A percentile compares a stretch with the other conserved stretches of the same genome.
These are phyloP conservation scores for Mesocentrotus franciscanus DNA, from an alignment of 53 echinoderm and acorn worm genomes.

Conservation along the genomic window DNA sequence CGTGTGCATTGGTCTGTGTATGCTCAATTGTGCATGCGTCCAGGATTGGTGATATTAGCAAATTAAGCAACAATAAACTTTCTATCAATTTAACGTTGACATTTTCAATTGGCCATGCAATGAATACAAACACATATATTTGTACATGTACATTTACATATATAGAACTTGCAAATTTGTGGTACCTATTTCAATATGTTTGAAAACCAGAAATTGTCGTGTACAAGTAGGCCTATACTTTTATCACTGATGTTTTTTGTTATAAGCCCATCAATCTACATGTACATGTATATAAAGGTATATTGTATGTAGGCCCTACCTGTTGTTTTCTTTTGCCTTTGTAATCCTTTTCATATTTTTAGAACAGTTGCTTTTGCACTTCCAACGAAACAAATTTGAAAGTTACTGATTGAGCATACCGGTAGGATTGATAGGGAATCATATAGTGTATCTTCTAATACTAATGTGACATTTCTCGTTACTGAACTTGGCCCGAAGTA, in stretches of 20 bases:
- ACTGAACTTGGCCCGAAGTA: neutral
- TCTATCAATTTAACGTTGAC: conserved; percentile 20
- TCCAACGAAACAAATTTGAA: too few relatives aligned
- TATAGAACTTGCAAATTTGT: neutral
- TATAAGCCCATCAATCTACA: neutral
- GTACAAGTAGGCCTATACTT: neutral
- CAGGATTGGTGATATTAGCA: neutral
- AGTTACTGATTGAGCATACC: too few relatives aligned
- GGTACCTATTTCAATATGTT: neutral
- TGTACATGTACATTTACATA: too few relatives aligned
- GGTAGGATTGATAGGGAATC: too few relatives aligned
- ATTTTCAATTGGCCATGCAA: neutral
- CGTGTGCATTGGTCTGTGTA: neutral
- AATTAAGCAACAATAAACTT: conserved; percentile 5
- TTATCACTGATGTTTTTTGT: neutral
- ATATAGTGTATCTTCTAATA: too few relatives aligned
- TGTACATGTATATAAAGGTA: neutral
- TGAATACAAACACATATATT: neutral
- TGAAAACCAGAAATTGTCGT: neutral
- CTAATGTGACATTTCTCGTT: neutral
- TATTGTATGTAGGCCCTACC: neutral
- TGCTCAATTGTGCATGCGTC: neutral
- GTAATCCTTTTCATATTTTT: too few relatives aligned
- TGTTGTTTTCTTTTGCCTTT: neutral
- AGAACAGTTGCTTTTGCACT: too few relatives aligned